Conservation (phyloP, 1,140 invertebrate genomes). For the Drosophila pachea region DNA sequence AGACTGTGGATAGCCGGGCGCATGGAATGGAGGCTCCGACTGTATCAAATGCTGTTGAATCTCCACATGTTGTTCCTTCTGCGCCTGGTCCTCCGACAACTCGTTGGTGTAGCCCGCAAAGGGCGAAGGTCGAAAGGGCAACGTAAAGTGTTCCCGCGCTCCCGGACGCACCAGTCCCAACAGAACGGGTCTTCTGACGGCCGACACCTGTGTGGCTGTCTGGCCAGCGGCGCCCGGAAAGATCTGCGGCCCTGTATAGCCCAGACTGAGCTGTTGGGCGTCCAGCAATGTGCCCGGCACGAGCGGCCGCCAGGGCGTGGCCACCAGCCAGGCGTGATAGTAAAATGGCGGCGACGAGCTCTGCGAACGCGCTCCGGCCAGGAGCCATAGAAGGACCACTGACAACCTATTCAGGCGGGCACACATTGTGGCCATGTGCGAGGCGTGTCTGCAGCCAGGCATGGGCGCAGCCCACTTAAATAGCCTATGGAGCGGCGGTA, state of each 20-base stretch:
- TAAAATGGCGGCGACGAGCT: background rate
- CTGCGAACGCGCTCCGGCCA: constrained; percentile 5
- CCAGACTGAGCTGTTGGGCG: constrained; percentile 15
- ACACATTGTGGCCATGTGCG: constrained; percentile 29
- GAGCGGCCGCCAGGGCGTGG: constrained; percentile 32
- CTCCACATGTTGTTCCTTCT: background rate
- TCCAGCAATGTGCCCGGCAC: background rate
- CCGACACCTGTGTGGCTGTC: background rate
- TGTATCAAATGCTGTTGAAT: background rate
- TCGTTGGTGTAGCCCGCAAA: constrained; percentile 43
- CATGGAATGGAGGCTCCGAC: constrained; percentile 25
- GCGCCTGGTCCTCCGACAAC: background rate
- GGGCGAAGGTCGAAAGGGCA: constrained; percentile 41
- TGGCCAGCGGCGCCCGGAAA: constrained; percentile 14
- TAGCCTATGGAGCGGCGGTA: constrained; percentile 15
- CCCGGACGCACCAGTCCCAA: constrained; percentile 8
- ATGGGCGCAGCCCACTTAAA: constrained; percentile 26
- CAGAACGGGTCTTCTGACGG: constrained; percentile 10
- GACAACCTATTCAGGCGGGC: background rate
- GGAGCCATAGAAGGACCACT: background rate
- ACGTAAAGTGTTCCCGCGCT: constrained; percentile 11
- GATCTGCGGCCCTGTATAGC: constrained; percentile 29
- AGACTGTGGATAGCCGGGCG: constrained; percentile 32
- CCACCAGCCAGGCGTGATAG: constrained; percentile 27
- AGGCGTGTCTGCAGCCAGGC: constrained; percentile 20